Percentiles rank a stretch among this genome's conserved stretches.
These are phyloP conservation scores for Calephelis nemesis DNA, from an alignment of 1,140 invertebrate species.

Conservation along the genomic window DNA sequence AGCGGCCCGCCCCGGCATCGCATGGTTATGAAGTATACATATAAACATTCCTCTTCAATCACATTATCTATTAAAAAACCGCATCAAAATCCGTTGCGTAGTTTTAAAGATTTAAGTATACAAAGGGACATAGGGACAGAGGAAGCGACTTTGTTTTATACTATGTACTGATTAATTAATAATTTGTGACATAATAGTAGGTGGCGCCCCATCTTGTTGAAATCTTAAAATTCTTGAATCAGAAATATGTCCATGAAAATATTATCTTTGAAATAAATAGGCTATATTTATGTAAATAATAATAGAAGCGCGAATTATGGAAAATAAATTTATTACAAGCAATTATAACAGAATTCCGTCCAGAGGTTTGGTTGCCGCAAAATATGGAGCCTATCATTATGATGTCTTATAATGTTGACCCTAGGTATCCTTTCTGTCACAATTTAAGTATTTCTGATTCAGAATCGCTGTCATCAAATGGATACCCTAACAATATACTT, in stretches of 20 bases:
- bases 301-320: not conserved
- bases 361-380: not conserved
- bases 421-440: not conserved
- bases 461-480: not conserved
- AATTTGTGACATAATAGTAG: not conserved
- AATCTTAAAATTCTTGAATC: not conserved
- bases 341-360: constrained; percentile 6
- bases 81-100: too few relatives aligned
- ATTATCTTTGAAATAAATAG: not conserved
- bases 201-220: not conserved
- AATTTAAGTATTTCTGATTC: not conserved
- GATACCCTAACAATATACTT: not conserved
- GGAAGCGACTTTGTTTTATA: too few relatives aligned
- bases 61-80: too few relatives aligned
- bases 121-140: too few relatives aligned
- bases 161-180: too few relatives aligned
- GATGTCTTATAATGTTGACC: not conserved
- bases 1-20: too few relatives aligned
- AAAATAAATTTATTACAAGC: constrained; percentile 1
- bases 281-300: not conserved
- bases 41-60: too few relatives aligned
- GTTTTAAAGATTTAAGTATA: too few relatives aligned
- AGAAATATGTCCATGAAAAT: not conserved
- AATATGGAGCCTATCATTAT: not conserved
- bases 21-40: too few relatives aligned